Evolutionary conservation across 2,113 vertebrate species (phyloP).

Genomic region (Ursus arctos): DNA sequence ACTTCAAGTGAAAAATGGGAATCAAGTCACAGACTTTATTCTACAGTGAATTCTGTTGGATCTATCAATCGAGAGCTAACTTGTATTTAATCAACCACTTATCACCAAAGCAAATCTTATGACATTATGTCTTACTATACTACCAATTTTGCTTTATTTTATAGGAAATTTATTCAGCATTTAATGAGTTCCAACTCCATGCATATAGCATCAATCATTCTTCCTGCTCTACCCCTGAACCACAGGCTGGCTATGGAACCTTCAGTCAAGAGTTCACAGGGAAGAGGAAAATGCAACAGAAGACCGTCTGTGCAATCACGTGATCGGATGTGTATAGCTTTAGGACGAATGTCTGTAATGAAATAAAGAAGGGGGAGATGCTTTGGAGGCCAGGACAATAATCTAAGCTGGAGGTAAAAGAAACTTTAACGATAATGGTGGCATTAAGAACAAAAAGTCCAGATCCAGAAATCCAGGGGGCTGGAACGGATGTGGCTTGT

Average conservation of each 20-base stretch:
- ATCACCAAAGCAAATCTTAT: background rate
- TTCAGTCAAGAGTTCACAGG: background rate
- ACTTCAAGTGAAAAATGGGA: background rate
- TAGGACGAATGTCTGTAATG: background rate
- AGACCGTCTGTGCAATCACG: background rate
- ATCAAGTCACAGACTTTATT: background rate
- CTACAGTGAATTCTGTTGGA: background rate
- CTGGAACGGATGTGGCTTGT: too few species aligned
- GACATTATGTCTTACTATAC: background rate
- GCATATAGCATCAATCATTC: background rate
- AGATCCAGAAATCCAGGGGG: background rate
- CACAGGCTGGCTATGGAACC: background rate
- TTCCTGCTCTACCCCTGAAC: background rate
- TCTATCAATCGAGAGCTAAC: background rate
- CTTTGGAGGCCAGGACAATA: background rate
- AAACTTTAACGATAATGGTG: background rate
- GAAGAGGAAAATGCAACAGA: background rate
- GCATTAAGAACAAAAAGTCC: background rate
- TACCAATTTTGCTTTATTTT: background rate
- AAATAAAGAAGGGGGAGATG: accelerated
- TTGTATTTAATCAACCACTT: background rate
- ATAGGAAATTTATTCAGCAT: background rate
- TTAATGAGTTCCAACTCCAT: background rate
- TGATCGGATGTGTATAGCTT: background rate
- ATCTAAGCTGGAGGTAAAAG: background rate